Base-by-base conservation (phyloP, 2,888 invertebrate genomes). In the Chaetogeoica ovagalla region DNA sequence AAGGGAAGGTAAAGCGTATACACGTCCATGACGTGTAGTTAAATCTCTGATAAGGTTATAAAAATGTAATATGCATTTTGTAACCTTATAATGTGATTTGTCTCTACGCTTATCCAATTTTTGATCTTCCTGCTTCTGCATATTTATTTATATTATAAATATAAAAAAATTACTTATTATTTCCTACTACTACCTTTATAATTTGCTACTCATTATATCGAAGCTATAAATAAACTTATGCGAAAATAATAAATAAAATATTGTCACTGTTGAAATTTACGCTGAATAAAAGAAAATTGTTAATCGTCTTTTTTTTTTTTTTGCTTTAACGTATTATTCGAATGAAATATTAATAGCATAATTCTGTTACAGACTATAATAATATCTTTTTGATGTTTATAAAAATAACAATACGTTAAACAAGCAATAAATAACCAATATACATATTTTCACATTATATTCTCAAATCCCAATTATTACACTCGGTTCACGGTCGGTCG, bases 11-110 rank as follows among this genome's bases (percentile, higher is more conserved):
- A 15, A 2, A 30, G 57, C 5, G 23, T 2, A 6, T 30, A 19
- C 30, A 30, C 30, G 19, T 21, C 19, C 30, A 19, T 19, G n/a
- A n/a, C n/a, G 55, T 60, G 59, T 23, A 62, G 60, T 19, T 48
- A 23, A 62, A 60, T 72, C 21, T 60, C 48, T 19, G 71, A 72
- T 23, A 72, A 72, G 72, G 48, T 17, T 48, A 59, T 72, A 60
- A 72, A 30, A 72, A 60, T 43, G 59, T 37, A 59, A 39, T 71
- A 71, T 59, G 57, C 39, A 71, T 39, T 21, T 71, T 15, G 59
- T 71, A 59, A 71, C 23, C 59, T 43, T 57, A 60, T 71, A 23
- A 43, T 39, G 21, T 39, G 39, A 71, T 23, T 60, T 71, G 43
- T 71, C 43, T 39, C 23, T 43, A 5, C 13, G 39, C 21, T 59